Percentiles rank a stretch among this genome's conserved stretches.
Evolutionary conservation across 2,888 invertebrate species (phyloP).

Genomic region (Sesia bembeciformis): DNA sequence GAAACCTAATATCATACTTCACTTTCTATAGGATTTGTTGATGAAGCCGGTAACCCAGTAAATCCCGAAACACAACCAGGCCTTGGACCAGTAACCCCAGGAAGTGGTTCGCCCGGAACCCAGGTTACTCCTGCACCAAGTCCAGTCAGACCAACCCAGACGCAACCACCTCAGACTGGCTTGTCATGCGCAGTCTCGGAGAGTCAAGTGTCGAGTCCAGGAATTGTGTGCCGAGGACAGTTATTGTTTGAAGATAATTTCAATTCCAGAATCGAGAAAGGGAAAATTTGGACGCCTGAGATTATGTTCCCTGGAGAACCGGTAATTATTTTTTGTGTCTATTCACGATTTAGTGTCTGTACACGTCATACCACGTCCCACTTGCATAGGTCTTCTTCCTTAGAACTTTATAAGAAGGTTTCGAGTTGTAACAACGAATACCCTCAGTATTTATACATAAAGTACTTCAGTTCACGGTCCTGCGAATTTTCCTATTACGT

Average conservation of each 20-base stretch:
- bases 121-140: conserved; percentile 1
- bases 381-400: no score
- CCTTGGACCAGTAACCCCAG: background rate
- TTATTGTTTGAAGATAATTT: conserved; percentile 79
- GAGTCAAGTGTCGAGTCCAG: conserved; percentile 41
- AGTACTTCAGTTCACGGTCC: no score
- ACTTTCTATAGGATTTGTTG: conserved; percentile 32
- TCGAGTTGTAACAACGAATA: no score
- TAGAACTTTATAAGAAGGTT: no score
- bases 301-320: conserved; percentile 76
- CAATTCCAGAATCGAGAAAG: conserved; percentile 44
- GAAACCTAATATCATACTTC: background rate
- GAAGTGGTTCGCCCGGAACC: background rate
- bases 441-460: no score
- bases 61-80: conserved; percentile 4
- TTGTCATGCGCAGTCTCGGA: conserved; percentile 45
- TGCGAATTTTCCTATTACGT: no score
- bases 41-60: conserved; percentile 41
- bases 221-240: conserved; percentile 69
- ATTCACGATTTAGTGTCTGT: background rate
- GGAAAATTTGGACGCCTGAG: conserved; percentile 72
- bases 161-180: conserved; percentile 6
- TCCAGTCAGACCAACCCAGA: conserved; percentile 3
- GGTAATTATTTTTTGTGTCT: conserved; percentile 51
- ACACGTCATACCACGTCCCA: no score